phyloP scores from a whole-genome alignment of 2,888 invertebrate species.

The Dorcus hopei region DNA sequence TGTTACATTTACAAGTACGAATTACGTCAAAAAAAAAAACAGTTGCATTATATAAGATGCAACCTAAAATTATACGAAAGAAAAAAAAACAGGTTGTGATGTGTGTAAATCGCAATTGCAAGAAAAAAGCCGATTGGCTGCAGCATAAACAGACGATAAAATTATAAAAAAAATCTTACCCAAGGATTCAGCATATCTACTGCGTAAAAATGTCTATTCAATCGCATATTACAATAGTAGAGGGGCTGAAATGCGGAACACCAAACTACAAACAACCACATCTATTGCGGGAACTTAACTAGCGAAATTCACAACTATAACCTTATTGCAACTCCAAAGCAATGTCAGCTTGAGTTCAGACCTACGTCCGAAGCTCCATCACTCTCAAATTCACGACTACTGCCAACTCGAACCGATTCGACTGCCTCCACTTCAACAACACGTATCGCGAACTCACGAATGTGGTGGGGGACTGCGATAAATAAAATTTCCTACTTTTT shows the following conservation, averaged over 20 bases:
- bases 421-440: background rate
- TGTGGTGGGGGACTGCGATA: conserved; percentile 20
- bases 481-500: conserved; percentile 18
- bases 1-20: too few relatives aligned
- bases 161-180: conserved; percentile 5
- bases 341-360: background rate
- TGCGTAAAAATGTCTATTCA: conserved; percentile 9
- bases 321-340: conserved; percentile 4
- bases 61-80: too few relatives aligned
- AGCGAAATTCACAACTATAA: conserved; percentile 15
- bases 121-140: too few relatives aligned
- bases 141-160: too few relatives aligned
- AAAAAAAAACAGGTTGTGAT: too few relatives aligned
- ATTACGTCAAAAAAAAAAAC: too few relatives aligned
- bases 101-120: too few relatives aligned
- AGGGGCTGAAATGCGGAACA: conserved; percentile 9
- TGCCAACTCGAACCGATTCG: conserved; percentile 1
- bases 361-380: conserved; percentile 13
- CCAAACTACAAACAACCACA: conserved; percentile 13
- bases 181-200: background rate
- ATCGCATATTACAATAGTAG: conserved; percentile 1
- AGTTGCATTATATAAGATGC: too few relatives aligned
- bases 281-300: conserved; percentile 17
- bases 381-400: conserved; percentile 12
- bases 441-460: conserved; percentile 22